Evolutionary conservation across 2,888 invertebrate genomes (phyloP).

Genomic region (Oligia latruncula): DNA sequence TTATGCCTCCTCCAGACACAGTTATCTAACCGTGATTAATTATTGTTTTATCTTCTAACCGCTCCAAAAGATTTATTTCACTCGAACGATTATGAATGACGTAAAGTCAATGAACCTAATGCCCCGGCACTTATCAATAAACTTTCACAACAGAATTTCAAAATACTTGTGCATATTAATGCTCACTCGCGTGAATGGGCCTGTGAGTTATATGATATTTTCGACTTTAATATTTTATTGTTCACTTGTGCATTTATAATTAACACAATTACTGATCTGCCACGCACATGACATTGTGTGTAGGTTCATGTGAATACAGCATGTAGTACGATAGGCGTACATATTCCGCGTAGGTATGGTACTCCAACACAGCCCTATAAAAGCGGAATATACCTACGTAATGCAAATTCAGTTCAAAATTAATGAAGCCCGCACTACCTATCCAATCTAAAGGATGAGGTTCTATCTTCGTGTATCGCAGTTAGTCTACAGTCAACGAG

Average conservation of each 20-base stretch:
- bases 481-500: slow-evolving; percentile 29
- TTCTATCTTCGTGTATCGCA: slow-evolving; percentile 18
- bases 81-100: slow-evolving; percentile 68
- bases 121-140: slow-evolving; percentile 45
- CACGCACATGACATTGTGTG: slow-evolving; percentile 9
- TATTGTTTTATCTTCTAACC: slow-evolving; percentile 81
- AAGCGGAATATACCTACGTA: neutral
- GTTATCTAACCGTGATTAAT: slow-evolving; percentile 87
- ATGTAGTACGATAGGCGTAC: neutral
- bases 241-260: slow-evolving; percentile 42
- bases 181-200: slow-evolving; percentile 30
- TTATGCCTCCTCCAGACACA: slow-evolving; percentile 80
- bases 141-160: slow-evolving; percentile 43
- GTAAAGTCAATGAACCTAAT: slow-evolving; percentile 61
- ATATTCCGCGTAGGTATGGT: too few species aligned
- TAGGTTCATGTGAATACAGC: neutral
- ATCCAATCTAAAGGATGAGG: slow-evolving; percentile 34
- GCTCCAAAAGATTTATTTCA: slow-evolving; percentile 75
- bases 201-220: slow-evolving; percentile 34
- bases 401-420: slow-evolving; percentile 23
- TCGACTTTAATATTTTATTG: slow-evolving; percentile 40
- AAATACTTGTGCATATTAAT: slow-evolving; percentile 47
- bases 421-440: slow-evolving; percentile 23
- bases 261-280: slow-evolving; percentile 36
- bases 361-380: neutral